Percentiles rank a stretch among this genome's conserved stretches.
Conservation (phyloP, 1,140 invertebrate genomes). For the Lysiphlebus fabarum region DNA sequence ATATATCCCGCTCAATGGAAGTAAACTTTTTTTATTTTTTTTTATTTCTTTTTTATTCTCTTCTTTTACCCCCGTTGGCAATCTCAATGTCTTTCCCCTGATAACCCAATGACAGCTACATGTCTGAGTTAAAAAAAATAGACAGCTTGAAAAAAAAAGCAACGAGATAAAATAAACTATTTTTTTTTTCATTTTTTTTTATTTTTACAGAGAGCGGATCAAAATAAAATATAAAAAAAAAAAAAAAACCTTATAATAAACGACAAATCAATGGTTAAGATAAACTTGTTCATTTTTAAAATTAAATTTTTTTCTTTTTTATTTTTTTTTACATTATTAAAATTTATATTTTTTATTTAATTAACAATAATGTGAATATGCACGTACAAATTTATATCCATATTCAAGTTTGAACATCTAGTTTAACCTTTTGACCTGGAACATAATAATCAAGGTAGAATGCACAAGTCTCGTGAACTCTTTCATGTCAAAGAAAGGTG, state of each 20-base stretch:
- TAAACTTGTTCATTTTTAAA: no score
- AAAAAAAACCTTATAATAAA: neutral
- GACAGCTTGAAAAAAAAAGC: neutral
- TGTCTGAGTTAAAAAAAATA: neutral
- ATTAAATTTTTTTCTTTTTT: no score
- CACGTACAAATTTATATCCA: neutral
- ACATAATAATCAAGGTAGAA: conserved; percentile 8
- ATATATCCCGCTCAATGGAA: neutral
- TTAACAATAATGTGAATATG: neutral
- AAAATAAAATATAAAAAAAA: neutral
- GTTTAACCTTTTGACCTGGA: conserved; percentile 26
- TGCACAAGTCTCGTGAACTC: conserved; percentile 3
- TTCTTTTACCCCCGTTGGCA: neutral
- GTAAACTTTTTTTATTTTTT: conserved; percentile 4
- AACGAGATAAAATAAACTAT: neutral
- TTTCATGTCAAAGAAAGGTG: conserved; percentile 9
- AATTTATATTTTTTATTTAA: neutral
- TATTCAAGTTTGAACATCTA: conserved; percentile 6
- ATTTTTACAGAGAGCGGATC: neutral
- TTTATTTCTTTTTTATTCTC: neutral
- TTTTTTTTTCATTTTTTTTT: no score
- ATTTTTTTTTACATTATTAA: no score
- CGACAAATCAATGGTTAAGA: neutral
- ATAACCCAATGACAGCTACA: conserved; percentile 6
- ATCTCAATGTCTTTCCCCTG: conserved; percentile 2